Base-by-base conservation (phyloP, 2,888 invertebrate genomes). In the Creontiades dilutus region DNA sequence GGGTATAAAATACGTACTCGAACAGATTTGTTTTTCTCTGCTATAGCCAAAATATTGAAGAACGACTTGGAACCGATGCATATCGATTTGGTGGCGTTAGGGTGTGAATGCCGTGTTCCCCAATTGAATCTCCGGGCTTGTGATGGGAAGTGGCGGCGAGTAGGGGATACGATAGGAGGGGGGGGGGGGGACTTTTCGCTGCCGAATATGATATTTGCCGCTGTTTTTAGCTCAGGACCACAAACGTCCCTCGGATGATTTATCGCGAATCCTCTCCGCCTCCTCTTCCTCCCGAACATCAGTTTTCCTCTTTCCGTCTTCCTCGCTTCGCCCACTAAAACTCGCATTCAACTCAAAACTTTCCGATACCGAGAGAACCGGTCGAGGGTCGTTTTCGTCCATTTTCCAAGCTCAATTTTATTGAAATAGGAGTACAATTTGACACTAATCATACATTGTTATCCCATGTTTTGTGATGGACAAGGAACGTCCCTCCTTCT, bases 21-120 rank as follows among this genome's bases (percentile, higher is more conserved):
- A 48, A 80, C 13, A 46, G 48, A 80, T 80, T 80, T 80, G 80
- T 80, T 80, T 80, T 80, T 46, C 37, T 80, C 80, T 19, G 80
- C 37, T 37, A 37, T 37, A 1, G 46, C 80, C 46, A 14, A 80
- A 80, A 80, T 80, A 80, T 80, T 80, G 80, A 80, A 48, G 48
- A 80, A 80, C 80, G 80, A 47, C 80, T 48, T 80, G 46, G 80
- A 80, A 48, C 46, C 80, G 80, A 80, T 80, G 80, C 80, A 80
- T 37, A 80, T 80, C 80, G 80, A 80, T 80, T 80, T 80, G n/a
- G n/a, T 37, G 37, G 46, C 80, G 46, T 46, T 80, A 23, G 46
- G 80, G 28, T 48, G 80, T 80, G 80, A 80, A 80, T 80, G 80
- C 80, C 46, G 19, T 47, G 48, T 48, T 80, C 48, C 80, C 80